Conservation (phyloP, 2,888 invertebrate species). For the Anodontia alba region DNA sequence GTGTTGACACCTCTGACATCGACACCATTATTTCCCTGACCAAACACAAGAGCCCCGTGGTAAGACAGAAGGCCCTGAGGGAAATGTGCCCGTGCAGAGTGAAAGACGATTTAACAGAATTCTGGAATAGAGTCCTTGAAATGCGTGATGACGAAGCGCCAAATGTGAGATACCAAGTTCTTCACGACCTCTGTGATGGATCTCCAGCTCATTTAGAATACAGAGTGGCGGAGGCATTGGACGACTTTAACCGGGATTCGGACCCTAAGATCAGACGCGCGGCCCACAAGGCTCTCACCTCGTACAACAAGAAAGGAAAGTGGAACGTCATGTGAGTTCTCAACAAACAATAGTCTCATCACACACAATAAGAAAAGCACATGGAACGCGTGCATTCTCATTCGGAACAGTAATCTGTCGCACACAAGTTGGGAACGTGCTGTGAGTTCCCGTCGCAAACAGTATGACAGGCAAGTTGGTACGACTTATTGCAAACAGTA, state of each 20-base stretch:
- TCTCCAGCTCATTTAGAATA: constrained; percentile 81
- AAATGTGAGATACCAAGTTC: constrained; percentile 80
- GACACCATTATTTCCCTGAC: constrained; percentile 81
- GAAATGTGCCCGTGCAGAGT: constrained; percentile 84
- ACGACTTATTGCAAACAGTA: too few species aligned
- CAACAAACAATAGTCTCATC: not conserved
- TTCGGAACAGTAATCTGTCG: too few species aligned
- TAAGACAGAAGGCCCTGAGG: constrained; percentile 80
- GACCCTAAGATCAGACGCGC: constrained; percentile 79
- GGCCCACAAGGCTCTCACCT: constrained; percentile 80
- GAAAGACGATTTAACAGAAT: constrained; percentile 79
- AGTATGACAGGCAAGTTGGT: too few species aligned
- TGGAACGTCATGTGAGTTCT: constrained; percentile 82
- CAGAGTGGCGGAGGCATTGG: constrained; percentile 79
- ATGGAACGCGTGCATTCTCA: too few species aligned
- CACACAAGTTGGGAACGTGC: too few species aligned
- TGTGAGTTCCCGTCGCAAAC: too few species aligned
- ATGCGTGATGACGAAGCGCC: constrained; percentile 79
- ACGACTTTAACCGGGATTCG: constrained; percentile 80
- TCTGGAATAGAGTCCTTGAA: constrained; percentile 82
- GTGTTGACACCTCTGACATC: constrained; percentile 78
- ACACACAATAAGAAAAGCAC: too few species aligned
- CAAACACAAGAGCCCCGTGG: constrained; percentile 77
- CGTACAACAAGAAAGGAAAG: constrained; percentile 81
- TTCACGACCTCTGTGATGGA: constrained; percentile 83